Evolutionary conservation across 2,888 invertebrate genomes (phyloP).

Genomic region (Dysmachus trigonus): DNA sequence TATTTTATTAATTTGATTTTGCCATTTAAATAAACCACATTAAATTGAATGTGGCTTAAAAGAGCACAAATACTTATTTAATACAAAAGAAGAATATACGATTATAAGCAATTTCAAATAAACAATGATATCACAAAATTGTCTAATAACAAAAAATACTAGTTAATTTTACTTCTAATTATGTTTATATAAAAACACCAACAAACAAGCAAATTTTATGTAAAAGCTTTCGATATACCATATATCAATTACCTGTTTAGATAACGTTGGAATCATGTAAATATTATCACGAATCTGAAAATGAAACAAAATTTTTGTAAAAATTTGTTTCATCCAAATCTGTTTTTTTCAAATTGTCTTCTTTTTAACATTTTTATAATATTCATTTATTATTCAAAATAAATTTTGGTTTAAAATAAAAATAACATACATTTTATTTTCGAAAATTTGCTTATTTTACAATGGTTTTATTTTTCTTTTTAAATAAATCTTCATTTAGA

Average conservation of each 20-base stretch:
- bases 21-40: neutral
- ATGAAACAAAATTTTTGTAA: constrained; percentile 35
- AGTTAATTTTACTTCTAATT: neutral
- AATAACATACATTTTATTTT: neutral
- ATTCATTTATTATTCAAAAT: neutral
- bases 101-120: neutral
- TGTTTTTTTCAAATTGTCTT: neutral
- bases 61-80: neutral
- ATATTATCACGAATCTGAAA: constrained; percentile 48
- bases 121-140: neutral
- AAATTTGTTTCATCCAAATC: constrained; percentile 33
- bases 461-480: neutral
- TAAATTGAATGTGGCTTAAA: neutral
- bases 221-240: neutral
- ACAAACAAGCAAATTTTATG: constrained; percentile 16
- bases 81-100: neutral
- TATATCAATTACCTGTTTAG: constrained; percentile 48
- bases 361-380: neutral
- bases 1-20: neutral
- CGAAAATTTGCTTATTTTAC: neutral
- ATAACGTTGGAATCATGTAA: constrained; percentile 44
- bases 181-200: constrained; percentile 13
- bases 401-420: neutral
- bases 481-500: neutral
- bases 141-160: neutral